phyloP scores from a whole-genome alignment of 2,797 vertebrate genomes.

The Catostomus latipinnis region DNA sequence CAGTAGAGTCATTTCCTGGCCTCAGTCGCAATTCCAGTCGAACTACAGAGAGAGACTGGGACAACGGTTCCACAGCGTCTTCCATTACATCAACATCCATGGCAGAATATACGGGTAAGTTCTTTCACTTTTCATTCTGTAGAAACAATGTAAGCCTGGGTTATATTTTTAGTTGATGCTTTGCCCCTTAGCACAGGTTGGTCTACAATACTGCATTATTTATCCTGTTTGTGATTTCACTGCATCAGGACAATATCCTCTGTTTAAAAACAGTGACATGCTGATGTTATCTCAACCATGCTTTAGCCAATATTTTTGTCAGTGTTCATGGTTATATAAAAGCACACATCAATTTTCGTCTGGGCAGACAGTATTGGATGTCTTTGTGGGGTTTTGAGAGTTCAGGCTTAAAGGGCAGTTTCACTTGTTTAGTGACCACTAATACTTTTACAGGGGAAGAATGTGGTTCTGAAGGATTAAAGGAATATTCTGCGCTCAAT shows the following conservation, averaged over 20 bases:
- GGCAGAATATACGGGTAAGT: constrained; percentile 93
- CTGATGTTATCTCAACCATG: too few relatives aligned
- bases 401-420: neutral
- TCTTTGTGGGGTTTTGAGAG: neutral
- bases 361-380: neutral
- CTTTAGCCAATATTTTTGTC: neutral
- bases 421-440: neutral
- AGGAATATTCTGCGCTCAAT: too few relatives aligned
- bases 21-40: constrained; percentile 89
- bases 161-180: too few relatives aligned
- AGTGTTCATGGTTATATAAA: neutral
- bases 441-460: neutral
- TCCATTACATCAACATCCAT: constrained; percentile 94
- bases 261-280: neutral
- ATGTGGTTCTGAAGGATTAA: too few relatives aligned
- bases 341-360: neutral
- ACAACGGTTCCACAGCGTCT: constrained; percentile 94
- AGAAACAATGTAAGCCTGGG: neutral
- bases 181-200: too few relatives aligned
- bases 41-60: constrained; percentile 93
- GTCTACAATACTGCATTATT: constrained; percentile 4
- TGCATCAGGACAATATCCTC: neutral
- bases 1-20: constrained; percentile 90
- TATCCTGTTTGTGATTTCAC: constrained; percentile 1
- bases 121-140: neutral